Evolutionary conservation across 2,113 vertebrate species (phyloP).

Genomic region (Chaetops frenatus): DNA sequence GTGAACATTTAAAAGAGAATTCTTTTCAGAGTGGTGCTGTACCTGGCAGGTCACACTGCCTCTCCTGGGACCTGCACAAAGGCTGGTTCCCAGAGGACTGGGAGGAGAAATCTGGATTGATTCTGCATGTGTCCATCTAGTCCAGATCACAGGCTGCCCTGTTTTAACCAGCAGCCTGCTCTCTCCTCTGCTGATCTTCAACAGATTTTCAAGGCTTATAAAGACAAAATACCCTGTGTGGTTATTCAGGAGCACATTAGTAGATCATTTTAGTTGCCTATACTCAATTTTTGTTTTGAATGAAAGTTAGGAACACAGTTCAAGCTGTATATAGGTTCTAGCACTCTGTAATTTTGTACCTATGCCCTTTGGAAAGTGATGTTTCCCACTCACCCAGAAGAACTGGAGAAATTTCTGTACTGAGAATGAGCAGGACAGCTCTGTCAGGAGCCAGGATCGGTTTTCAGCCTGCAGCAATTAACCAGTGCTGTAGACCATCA

Average conservation of each 20-base stretch:
- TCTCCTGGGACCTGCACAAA: not conserved
- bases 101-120: not conserved
- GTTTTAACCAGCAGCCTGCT: not conserved
- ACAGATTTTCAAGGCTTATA: not conserved
- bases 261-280: not conserved
- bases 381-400: not conserved
- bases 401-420: not conserved
- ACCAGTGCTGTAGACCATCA: slow-evolving; percentile 48
- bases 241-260: not conserved
- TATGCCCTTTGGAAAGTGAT: not conserved
- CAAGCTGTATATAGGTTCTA: not conserved
- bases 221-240: not conserved
- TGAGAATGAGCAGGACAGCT: slow-evolving; percentile 48
- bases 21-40: not conserved
- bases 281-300: not conserved
- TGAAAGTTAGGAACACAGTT: not conserved
- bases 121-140: not conserved
- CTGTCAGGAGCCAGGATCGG: not conserved
- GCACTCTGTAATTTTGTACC: not conserved
- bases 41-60: not conserved
- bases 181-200: not conserved
- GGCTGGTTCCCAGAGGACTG: not conserved
- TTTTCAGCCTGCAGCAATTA: slow-evolving; percentile 47
- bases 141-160: not conserved
- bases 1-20: not conserved